phyloP scores from a whole-genome alignment of 2,113 vertebrate species.

The Ptilonorhynchus violaceus region DNA sequence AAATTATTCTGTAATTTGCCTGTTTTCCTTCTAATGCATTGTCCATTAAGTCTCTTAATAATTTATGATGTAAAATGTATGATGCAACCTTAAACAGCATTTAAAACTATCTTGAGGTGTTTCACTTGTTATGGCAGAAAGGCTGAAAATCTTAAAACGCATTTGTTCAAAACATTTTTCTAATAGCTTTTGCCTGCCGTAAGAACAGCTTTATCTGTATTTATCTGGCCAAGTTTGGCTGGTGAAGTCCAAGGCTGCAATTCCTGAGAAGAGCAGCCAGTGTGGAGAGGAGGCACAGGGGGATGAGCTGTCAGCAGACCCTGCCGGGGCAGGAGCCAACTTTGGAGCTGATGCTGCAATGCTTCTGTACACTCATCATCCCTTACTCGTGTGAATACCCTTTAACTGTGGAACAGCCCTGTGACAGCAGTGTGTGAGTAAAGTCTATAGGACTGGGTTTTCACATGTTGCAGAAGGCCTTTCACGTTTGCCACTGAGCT shows the following conservation, averaged over 20 bases:
- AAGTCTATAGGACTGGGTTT: neutral
- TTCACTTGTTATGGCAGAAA: neutral
- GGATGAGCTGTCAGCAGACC: neutral
- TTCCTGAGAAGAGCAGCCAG: neutral
- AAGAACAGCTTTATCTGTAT: neutral
- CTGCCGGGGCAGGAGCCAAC: neutral
- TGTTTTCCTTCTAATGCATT: constrained; percentile 80
- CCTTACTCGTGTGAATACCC: neutral
- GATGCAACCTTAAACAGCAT: constrained; percentile 68
- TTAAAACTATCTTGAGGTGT: constrained; percentile 53
- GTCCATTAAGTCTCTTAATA: constrained; percentile 82
- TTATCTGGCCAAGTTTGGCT: neutral
- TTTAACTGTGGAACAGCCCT: neutral
- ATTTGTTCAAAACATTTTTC: constrained; percentile 42
- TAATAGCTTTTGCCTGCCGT: neutral
- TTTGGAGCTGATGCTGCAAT: neutral
- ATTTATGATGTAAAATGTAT: constrained; percentile 73
- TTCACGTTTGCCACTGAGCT: neutral
- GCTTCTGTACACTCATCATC: neutral
- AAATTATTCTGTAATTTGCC: constrained; percentile 84
- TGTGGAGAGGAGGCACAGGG: neutral
- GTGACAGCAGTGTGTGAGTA: neutral
- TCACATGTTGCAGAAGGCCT: neutral
- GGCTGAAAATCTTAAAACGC: neutral
- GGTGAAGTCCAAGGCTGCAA: neutral